Evolutionary conservation across 2,113 vertebrate genomes (phyloP).

Genomic region (Pseudopipra pipra): DNA sequence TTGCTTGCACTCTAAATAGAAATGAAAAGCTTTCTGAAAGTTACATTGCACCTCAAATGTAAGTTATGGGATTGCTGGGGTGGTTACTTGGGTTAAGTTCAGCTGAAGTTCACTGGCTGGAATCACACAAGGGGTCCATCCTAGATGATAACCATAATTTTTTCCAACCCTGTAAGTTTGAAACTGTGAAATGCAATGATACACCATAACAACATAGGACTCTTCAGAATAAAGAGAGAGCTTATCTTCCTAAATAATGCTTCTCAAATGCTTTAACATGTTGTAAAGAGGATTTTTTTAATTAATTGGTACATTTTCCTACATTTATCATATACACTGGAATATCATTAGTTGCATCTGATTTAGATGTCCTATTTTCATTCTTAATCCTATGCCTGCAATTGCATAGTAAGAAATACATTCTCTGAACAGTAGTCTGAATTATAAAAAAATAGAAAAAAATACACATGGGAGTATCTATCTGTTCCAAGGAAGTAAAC

Average conservation of each 20-base stretch:
- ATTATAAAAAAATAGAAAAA: not conserved
- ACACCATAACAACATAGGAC: not conserved
- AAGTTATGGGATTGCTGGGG: not conserved
- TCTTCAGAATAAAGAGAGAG: slow-evolving; percentile 20
- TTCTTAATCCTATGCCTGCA: not conserved
- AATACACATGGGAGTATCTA: not conserved
- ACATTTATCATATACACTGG: slow-evolving; percentile 41
- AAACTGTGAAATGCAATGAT: not conserved
- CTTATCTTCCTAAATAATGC: slow-evolving; percentile 60
- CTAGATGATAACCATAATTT: not conserved
- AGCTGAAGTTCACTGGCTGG: not conserved
- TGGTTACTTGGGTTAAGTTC: not conserved
- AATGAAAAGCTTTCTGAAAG: not conserved
- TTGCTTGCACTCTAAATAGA: not conserved
- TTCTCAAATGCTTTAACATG: slow-evolving; percentile 59
- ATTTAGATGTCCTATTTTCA: not conserved
- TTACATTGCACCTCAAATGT: not conserved
- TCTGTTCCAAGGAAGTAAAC: not conserved
- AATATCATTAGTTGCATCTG: slow-evolving; percentile 6
- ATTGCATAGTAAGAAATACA: not conserved
- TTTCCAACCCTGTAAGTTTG: not conserved
- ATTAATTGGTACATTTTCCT: slow-evolving; percentile 68
- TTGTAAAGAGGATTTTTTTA: slow-evolving; percentile 65
- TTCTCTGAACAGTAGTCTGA: not conserved
- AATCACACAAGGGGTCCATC: not conserved